Percentiles rank a stretch among this genome's conserved stretches.
Evolutionary conservation across 2,113 vertebrate genomes (phyloP).

Genomic region (Varanus komodoensis): DNA sequence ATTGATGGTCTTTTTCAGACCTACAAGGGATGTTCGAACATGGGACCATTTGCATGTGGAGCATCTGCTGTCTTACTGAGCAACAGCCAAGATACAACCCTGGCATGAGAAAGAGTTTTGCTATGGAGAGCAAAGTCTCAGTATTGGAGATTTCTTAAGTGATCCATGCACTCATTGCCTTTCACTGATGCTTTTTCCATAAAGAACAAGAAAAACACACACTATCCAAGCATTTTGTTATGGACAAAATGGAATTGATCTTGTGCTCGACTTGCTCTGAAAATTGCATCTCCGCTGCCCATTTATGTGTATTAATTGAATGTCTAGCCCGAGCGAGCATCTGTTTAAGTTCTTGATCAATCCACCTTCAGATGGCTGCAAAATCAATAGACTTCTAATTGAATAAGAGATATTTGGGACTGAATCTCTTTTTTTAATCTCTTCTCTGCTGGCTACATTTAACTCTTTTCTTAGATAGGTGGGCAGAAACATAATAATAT

Average conservation of each 20-base stretch:
- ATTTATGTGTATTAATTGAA: conserved; percentile 70
- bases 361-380: conserved; percentile 46
- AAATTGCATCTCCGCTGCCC: conserved; percentile 71
- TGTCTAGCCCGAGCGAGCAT: conserved; percentile 43
- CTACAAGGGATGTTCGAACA: neutral
- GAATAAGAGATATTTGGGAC: conserved; percentile 67
- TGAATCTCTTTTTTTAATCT: conserved; percentile 30
- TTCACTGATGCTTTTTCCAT: neutral
- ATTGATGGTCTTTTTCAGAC: neutral
- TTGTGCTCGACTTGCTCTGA: conserved; percentile 68
- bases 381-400: conserved; percentile 71
- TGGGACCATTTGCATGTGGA: neutral
- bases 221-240: conserved; percentile 40
- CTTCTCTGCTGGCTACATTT: conserved; percentile 41
- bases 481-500: neutral
- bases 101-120: neutral
- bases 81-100: neutral
- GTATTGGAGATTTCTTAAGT: accelerated
- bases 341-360: conserved; percentile 73
- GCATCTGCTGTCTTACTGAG: neutral
- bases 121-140: accelerated
- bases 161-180: neutral
- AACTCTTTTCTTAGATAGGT: conserved; percentile 29
- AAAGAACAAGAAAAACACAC: conserved; percentile 47
- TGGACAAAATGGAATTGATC: conserved; percentile 67